Base-by-base conservation (phyloP, 1,140 invertebrate genomes). In the Diabrotica virgifera region DNA sequence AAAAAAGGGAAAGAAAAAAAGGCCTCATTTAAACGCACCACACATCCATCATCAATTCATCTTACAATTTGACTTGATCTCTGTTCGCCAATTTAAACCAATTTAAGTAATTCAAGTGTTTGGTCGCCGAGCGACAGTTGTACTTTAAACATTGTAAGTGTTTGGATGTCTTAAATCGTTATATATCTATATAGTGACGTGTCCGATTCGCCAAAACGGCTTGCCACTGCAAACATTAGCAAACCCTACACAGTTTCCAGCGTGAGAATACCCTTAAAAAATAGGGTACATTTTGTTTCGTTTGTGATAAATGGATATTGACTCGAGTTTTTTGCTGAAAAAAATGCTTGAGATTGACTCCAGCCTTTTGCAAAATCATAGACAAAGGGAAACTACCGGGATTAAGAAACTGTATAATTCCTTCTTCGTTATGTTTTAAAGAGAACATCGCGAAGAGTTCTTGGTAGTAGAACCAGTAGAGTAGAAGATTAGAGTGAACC, bases 331-430 rank as follows among this genome's bases (percentile, higher is more conserved):
- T 67, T 69, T 77, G 51, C 74, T 74, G 69, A 67, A 70, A 74
- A 79, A 79, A 70, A 79, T 87, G 75, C 76, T 86, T 78, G 84
- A 83, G 80, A 85, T 87, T 72, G 84, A 87, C 79, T 87, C 87
- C 74, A 85, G 86, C 77, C 84, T 90, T 73, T 84, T 91, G 55
- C 88, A 90, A 80, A 89, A 88, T 77, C 89, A 90, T 77, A 85
- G 89, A 77, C 89, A 91, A 78, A 82, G 89, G 71, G 90, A 91
- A 78, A 90, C 89, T 40, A 91, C 89, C 35, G 90, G 90, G 52
- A 90, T 91, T 72, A 91, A 91, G 80, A 91, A 91, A 81, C 80
- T 91, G 77, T 91, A 91, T 80, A 91, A 91, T 80, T 91, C 89
- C 59, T 91, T 91, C 81, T 91, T 91, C 78, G 90, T 91, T 59